These are phyloP conservation scores for Drosophila ohnishii DNA, from an alignment of 1,140 invertebrate genomes.

Conservation along the genomic window DNA sequence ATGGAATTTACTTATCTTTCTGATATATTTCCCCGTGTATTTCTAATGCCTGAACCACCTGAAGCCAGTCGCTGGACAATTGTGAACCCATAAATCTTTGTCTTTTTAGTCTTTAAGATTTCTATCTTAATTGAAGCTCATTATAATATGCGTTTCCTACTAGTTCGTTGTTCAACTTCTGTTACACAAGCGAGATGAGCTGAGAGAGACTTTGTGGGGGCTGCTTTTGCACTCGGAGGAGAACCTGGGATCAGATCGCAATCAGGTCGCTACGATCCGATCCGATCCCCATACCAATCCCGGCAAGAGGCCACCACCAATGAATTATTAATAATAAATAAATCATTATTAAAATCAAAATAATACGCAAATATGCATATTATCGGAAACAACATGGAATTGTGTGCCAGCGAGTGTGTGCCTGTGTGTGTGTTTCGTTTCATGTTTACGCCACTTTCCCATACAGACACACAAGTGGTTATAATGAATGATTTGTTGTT, in stretches of 20 bases:
- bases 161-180: slow-evolving; percentile 45
- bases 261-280: slow-evolving; percentile 42
- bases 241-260: slow-evolving; percentile 64
- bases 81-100: slow-evolving; percentile 78
- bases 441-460: slow-evolving; percentile 79
- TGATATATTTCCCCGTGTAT: slow-evolving; percentile 22
- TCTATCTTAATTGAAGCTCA: slow-evolving; percentile 80
- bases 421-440: slow-evolving; percentile 63
- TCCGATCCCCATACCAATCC: slow-evolving; percentile 45
- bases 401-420: slow-evolving; percentile 4
- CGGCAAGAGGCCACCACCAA: slow-evolving; percentile 72
- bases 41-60: slow-evolving; percentile 52
- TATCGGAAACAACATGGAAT: slow-evolving; percentile 55
- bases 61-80: slow-evolving; percentile 63
- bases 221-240: slow-evolving; percentile 60
- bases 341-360: slow-evolving; percentile 83
- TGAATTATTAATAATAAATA: slow-evolving; percentile 83
- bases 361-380: slow-evolving; percentile 82
- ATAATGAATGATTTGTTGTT: slow-evolving; percentile 83
- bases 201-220: slow-evolving; percentile 11
- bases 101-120: slow-evolving; percentile 76
- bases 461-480: slow-evolving; percentile 79
- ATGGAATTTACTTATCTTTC: not conserved
- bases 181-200: slow-evolving; percentile 51
- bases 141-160: slow-evolving; percentile 81